A percentile compares a stretch with the other conserved stretches of the same genome.
Conservation (phyloP, 1,140 invertebrate genomes). For the Platorchestia sp. region DNA sequence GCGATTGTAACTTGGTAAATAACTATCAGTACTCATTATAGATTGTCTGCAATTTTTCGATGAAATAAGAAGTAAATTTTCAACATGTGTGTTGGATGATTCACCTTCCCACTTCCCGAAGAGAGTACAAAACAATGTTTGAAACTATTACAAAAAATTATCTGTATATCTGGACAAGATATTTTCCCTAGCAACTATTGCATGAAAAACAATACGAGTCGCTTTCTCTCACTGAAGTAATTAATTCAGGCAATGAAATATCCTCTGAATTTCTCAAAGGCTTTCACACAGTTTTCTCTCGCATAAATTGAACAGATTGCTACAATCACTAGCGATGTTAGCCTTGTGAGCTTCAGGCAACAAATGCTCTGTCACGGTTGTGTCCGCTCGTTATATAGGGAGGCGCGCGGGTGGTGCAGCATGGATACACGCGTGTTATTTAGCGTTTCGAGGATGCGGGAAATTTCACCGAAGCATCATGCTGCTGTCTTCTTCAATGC, state of each 20-base stretch:
- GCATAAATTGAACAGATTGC: not conserved
- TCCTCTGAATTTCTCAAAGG: not conserved
- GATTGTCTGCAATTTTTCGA: too few species aligned
- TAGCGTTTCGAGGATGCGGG: not conserved
- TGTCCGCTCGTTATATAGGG: not conserved
- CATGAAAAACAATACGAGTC: not conserved
- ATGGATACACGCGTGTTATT: not conserved
- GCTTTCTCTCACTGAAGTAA: not conserved
- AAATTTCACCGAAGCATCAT: not conserved
- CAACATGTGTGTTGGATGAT: not conserved
- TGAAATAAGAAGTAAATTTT: not conserved
- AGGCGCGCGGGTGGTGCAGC: not conserved
- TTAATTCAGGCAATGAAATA: not conserved
- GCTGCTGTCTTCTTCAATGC: not conserved
- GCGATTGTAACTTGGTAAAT: too few species aligned
- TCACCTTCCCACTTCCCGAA: not conserved
- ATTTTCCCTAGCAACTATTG: not conserved
- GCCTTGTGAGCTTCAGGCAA: constrained; percentile 4
- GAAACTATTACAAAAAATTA: not conserved
- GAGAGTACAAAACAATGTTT: not conserved
- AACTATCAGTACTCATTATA: too few species aligned
- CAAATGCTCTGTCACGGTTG: constrained; percentile 23
- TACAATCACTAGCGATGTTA: not conserved
- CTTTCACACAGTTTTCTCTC: not conserved
- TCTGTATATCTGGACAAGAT: not conserved